phyloP scores from a whole-genome alignment of 30 jellyfish, hydroid and myxozoan species.

The Aurelia coerulea region DNA sequence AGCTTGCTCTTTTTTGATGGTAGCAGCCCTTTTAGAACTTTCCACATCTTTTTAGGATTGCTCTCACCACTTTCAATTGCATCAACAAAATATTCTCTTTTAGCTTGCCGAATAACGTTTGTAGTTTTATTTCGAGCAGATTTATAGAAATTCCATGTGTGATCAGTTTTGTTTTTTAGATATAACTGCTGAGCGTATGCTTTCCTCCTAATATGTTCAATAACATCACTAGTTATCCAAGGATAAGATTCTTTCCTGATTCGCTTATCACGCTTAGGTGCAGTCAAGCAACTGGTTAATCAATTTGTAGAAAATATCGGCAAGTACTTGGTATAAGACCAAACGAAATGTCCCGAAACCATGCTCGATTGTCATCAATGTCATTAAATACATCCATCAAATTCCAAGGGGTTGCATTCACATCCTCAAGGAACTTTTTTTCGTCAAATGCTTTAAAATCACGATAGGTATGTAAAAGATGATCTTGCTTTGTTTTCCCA shows the following conservation, averaged over 20 bases:
- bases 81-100: slow-evolving; percentile 6
- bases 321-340: no score
- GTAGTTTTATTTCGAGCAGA: slow-evolving; percentile 3
- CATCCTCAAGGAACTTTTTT: slow-evolving; percentile 11
- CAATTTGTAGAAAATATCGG: neutral
- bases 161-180: slow-evolving; percentile 6
- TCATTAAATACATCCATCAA: slow-evolving; percentile 20
- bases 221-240: slow-evolving; percentile 9
- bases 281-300: slow-evolving; percentile 5
- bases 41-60: slow-evolving; percentile 1
- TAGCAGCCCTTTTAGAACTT: neutral
- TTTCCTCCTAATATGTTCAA: slow-evolving; percentile 11
- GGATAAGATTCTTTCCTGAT: slow-evolving; percentile 23
- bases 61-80: neutral
- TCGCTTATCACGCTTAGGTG: slow-evolving; percentile 16
- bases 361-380: slow-evolving; percentile 5
- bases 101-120: slow-evolving; percentile 15
- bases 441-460: slow-evolving; percentile 28
- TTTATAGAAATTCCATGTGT: slow-evolving; percentile 10
- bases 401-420: slow-evolving; percentile 31
- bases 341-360: no score
- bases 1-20: no score
- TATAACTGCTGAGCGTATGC: slow-evolving; percentile 2
- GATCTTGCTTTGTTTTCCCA: slow-evolving; percentile 11
- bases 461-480: neutral